Conservation (phyloP, 2,797 vertebrate genomes). For the Paramormyrops hopkinsi region DNA sequence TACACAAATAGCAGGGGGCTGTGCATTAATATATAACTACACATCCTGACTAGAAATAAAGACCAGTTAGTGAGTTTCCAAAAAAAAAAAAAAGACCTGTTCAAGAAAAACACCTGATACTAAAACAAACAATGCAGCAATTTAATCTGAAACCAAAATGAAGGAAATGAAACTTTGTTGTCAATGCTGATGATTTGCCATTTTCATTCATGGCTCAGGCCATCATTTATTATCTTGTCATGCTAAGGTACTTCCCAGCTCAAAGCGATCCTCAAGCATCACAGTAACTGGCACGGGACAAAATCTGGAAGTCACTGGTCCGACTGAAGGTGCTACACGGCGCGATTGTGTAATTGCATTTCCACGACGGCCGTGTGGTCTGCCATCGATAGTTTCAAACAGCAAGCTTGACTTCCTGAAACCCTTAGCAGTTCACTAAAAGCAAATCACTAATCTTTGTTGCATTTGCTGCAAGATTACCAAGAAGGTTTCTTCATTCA, state of each 20-base stretch:
- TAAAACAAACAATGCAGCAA: constrained; percentile 27
- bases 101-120: constrained; percentile 10
- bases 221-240: neutral
- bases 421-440: neutral
- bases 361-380: neutral
- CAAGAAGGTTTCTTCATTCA: neutral
- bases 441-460: neutral
- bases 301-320: neutral
- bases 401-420: neutral
- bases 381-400: neutral
- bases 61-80: neutral
- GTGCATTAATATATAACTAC: neutral
- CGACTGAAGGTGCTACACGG: neutral
- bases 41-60: neutral
- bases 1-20: neutral
- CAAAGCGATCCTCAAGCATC: neutral
- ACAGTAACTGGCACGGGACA: neutral
- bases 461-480: neutral
- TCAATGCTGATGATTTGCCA: constrained; percentile 33
- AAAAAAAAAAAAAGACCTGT: neutral
- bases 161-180: constrained; percentile 40
- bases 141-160: constrained; percentile 30
- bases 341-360: neutral
- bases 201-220: constrained; percentile 10
- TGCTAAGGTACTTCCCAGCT: neutral